phyloP scores from a whole-genome alignment of 1,140 invertebrate species.

The Bombus breviceps region DNA sequence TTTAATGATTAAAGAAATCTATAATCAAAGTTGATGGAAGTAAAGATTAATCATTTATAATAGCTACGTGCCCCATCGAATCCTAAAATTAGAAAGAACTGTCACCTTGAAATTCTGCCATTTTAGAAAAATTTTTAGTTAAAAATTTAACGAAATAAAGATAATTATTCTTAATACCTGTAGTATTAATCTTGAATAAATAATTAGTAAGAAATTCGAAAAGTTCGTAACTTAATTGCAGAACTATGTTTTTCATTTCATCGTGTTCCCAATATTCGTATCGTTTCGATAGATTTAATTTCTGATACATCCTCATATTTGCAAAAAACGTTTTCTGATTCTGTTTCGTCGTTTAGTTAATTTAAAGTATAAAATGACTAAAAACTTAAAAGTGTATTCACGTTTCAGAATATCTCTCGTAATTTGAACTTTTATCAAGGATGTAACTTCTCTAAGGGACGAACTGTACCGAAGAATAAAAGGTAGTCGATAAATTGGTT shows the following conservation, averaged over 20 bases:
- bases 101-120: too few species aligned
- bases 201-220: background rate
- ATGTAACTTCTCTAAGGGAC: background rate
- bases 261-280: background rate
- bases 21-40: too few species aligned
- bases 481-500: constrained; percentile 3
- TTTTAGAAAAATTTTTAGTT: too few species aligned
- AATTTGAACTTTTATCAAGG: background rate
- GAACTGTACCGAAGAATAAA: background rate
- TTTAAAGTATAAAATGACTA: background rate
- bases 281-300: background rate
- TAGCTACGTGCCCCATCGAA: too few species aligned
- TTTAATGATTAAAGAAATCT: too few species aligned
- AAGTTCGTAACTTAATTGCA: background rate
- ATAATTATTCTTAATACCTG: too few species aligned
- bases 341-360: background rate
- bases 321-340: background rate
- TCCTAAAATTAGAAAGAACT: too few species aligned
- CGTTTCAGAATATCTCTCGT: too few species aligned
- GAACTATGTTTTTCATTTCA: too few species aligned
- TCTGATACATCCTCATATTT: background rate
- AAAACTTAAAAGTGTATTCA: background rate
- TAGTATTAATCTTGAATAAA: too few species aligned
- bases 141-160: too few species aligned
- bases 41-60: too few species aligned